A percentile compares a stretch with the other conserved stretches of the same genome.
Conservation (phyloP, 2,888 invertebrate species). For the Megalurothrips usitatus region DNA sequence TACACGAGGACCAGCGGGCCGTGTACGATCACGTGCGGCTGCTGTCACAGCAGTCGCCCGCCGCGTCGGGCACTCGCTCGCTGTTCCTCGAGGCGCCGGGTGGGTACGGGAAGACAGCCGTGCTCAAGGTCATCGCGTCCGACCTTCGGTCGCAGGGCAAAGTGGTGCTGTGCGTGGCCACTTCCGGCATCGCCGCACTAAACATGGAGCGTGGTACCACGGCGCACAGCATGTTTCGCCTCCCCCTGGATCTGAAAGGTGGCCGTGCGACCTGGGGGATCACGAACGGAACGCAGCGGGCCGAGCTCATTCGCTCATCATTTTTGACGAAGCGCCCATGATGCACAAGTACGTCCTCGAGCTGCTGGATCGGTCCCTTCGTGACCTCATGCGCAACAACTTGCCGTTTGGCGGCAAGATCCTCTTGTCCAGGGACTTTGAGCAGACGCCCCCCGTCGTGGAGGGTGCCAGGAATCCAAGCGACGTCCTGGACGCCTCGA, state of each 20-base stretch:
- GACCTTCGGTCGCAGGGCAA: constrained; percentile 27
- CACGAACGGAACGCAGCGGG: constrained; percentile 32
- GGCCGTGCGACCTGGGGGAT: constrained; percentile 33
- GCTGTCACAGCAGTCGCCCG: neutral
- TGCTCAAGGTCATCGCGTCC: constrained; percentile 30
- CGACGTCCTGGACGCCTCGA: constrained; percentile 29
- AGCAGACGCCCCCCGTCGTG: constrained; percentile 34
- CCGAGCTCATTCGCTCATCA: constrained; percentile 33
- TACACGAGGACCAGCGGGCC: constrained; percentile 31
- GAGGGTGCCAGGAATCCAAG: constrained; percentile 5
- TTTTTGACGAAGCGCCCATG: constrained; percentile 35
- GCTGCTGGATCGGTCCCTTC: constrained; percentile 29
- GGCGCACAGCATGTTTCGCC: constrained; percentile 34
- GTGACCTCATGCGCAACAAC: constrained; percentile 31
- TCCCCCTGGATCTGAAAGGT: constrained; percentile 32
- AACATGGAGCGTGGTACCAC: constrained; percentile 33
- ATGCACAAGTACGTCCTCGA: constrained; percentile 31
- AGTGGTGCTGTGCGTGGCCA: constrained; percentile 30
- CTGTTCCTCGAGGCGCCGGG: constrained; percentile 35
- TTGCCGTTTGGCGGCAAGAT: constrained; percentile 32
- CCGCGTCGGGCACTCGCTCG: neutral
- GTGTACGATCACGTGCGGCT: constrained; percentile 28
- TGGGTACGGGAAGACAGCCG: constrained; percentile 33
- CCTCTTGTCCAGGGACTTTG: constrained; percentile 34
- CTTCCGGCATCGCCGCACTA: constrained; percentile 19